phyloP scores from a whole-genome alignment of 2,888 invertebrate species.

The Meteorus cinctellus region DNA sequence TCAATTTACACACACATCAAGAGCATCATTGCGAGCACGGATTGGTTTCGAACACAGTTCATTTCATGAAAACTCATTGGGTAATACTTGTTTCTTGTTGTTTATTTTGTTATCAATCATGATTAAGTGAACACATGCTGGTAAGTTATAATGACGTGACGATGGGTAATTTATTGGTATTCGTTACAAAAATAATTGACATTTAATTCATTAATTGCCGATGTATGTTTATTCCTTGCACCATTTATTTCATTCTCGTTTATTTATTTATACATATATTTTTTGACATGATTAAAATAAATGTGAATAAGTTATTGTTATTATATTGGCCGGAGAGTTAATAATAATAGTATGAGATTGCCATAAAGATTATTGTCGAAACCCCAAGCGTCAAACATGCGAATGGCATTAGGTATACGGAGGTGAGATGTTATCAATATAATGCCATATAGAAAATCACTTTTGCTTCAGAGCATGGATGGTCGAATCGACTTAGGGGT shows the following conservation, averaged over 20 bases:
- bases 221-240: not conserved
- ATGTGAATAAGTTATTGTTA: not conserved
- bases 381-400: conserved; percentile 63
- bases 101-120: conserved; percentile 58
- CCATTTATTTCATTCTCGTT: not conserved
- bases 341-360: conserved; percentile 51
- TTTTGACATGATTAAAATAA: not conserved
- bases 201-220: not conserved
- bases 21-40: not conserved
- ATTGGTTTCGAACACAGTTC: not conserved
- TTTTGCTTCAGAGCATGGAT: conserved; percentile 58
- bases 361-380: conserved; percentile 65
- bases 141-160: conserved; percentile 21
- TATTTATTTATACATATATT: conserved; percentile 20
- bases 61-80: conserved; percentile 35
- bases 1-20: conserved; percentile 28
- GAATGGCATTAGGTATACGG: conserved; percentile 66
- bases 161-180: conserved; percentile 27
- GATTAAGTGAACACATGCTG: conserved; percentile 54
- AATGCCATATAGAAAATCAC: conserved; percentile 67
- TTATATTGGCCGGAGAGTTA: not conserved
- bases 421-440: conserved; percentile 61
- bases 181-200: conserved; percentile 22
- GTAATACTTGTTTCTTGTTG: conserved; percentile 19
- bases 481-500: conserved; percentile 24